Evolutionary conservation across 1,140 invertebrate species (phyloP), one percentile per base, ranked within the genome.

Genomic region (Luehdorfia chinensis): DNA sequence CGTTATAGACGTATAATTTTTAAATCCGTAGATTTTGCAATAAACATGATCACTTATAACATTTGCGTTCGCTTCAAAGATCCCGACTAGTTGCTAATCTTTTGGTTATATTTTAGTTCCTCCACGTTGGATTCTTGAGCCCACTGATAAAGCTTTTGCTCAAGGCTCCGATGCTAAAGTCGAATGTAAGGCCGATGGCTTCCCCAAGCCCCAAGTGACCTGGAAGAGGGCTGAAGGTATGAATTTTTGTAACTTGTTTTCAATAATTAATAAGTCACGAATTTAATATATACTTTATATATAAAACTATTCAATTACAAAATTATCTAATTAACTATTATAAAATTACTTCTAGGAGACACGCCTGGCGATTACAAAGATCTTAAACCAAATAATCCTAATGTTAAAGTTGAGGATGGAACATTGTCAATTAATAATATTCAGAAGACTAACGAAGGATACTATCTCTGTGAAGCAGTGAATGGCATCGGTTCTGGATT

Each of bases 141-240:
- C 97, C 11, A 95, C 95, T 65, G 96, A 98, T 76, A 96, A 97
- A 87, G 95, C 95, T 75, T 97, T 98, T 87, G 95, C 96, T 61
- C 94, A 98, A 87, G 95, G 95, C 39, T 95, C 94, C 59, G 94
- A 96, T 84, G 96, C 96, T 47, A 93, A 95, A 74, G 92, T 98
- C 59, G 95, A 98, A 90, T 98, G 97, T 87, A 96, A 96, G 90
- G 95, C 96, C 70, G 94, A 97, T 87, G 97, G 97, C 54, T 97
- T 97, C 85, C 97, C 97, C 15, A 94, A 94, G 87, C 97, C 97
- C 39, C 91, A 92, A 71, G 94, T 98, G 8, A 95, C 94, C 56
- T 98, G 97, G 97, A 98, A 97, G 88, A 95, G 94, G 89, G 95
- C 96, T 78, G 94, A 95, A 89, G 95, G 95, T 96, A 90, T 81